Evolutionary conservation across 2,797 vertebrate species (phyloP).

Genomic region (Mus minutoides): DNA sequence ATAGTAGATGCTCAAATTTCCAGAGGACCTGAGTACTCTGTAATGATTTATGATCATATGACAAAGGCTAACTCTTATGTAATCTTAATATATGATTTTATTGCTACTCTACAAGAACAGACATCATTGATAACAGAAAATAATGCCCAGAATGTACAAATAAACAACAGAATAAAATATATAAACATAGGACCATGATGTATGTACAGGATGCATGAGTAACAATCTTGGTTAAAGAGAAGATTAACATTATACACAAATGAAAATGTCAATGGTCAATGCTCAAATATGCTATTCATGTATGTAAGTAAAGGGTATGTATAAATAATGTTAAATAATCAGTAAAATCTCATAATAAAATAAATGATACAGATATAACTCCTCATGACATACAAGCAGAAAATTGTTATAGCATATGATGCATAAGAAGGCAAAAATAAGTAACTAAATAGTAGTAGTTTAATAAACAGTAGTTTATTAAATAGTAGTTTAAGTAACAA

Average conservation of each 20-base stretch:
- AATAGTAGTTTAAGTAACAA: too few relatives aligned
- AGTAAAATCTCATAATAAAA: conserved; percentile 9
- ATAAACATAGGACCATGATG: neutral
- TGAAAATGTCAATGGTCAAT: neutral
- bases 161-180: neutral
- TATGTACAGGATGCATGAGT: neutral
- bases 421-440: too few relatives aligned
- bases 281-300: neutral
- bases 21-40: neutral
- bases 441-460: too few relatives aligned
- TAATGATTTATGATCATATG: neutral
- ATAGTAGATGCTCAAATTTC: neutral
- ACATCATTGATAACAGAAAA: neutral
- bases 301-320: neutral
- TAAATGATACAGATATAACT: conserved; percentile 29
- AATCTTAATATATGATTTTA: neutral
- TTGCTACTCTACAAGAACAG: neutral
- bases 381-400: neutral
- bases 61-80: neutral
- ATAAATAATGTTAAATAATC: neutral
- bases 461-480: too few relatives aligned
- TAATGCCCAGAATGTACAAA: conserved; percentile 16
- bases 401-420: neutral
- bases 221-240: neutral
- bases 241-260: neutral